Conservation (phyloP, 2,888 invertebrate genomes). For the Tenthredo notha region DNA sequence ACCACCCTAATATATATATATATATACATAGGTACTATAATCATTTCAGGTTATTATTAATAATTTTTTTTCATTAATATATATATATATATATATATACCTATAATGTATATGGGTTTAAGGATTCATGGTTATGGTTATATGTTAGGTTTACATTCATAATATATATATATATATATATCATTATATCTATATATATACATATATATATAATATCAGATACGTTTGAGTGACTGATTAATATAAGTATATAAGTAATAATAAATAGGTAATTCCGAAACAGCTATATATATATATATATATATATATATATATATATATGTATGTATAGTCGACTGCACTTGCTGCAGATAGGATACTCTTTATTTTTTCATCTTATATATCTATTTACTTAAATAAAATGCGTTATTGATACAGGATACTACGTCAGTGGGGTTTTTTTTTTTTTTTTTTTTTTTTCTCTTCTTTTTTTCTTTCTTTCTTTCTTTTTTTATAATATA, state of each 20-base stretch:
- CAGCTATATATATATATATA: not conserved
- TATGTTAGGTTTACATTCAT: not conserved
- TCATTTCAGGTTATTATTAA: not conserved
- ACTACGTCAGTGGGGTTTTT: not conserved
- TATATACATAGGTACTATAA: not conserved
- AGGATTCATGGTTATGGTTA: not conserved
- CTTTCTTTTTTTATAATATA: not conserved
- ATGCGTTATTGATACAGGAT: not conserved
- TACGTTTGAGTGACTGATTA: slow-evolving; percentile 45
- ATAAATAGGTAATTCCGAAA: slow-evolving; percentile 7
- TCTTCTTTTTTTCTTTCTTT: no score
- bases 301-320: not conserved
- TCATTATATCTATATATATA: not conserved
- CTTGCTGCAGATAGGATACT: not conserved
- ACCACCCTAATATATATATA: not conserved
- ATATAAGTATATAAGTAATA: slow-evolving; percentile 23
- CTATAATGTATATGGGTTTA: not conserved
- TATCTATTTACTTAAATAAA: not conserved
- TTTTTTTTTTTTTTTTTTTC: no score
- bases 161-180: slow-evolving; percentile 14
- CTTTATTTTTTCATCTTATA: not conserved
- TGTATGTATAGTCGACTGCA: not conserved
- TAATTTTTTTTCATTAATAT: not conserved
- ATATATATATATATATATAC: not conserved
- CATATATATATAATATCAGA: slow-evolving; percentile 35